Evolutionary conservation across 2,888 invertebrate species (phyloP), one percentile per base, ranked within the genome.

Genomic region (Oligia latruncula): DNA sequence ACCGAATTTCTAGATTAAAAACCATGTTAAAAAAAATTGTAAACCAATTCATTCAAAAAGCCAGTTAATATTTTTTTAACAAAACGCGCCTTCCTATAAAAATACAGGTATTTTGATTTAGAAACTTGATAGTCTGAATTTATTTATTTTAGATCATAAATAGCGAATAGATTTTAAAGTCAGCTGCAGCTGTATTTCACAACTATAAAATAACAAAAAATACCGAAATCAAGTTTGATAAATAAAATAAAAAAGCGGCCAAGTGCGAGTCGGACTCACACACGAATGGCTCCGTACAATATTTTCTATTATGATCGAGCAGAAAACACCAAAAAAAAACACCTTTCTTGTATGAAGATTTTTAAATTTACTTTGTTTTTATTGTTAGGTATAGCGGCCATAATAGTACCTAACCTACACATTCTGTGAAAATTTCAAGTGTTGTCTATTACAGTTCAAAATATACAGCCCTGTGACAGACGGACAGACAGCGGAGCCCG

Each of bases 81-180:
- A 17, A 2, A 17, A 49, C 11, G 2, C 23, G 13, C 4, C 1
- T 15, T 5, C 1, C 40, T 9, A 35, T 65, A 40, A 40, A 67
- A 67, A 29, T 49, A 35, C 46, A 6, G 29, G 46, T 9, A 58
- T 58, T 77, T n/a, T 55, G 52, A 40, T 75, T 46, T 49, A 11
- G 13, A 35, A 35, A 55, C 9, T 58, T 20, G 2, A 77, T 58
- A n/a, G 55, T 15, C 11, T 35, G 13, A 55, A 71, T 71, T 78
- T 78, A 71, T 80, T 78, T 78, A 43, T 67, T 5, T 13, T 62
- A 40, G 23, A 23, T 23, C 9, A 40, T 9, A 23, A 55, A 64
- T 40, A 4, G 20, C 5, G 11, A 23, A 49, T 23, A n/a, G 17
- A 29, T 60, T 67, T 40, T 23, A 17, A 13, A 9, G 40, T 60